Conservation (phyloP, 2,888 invertebrate genomes). For the Agriopis aurantiaria region DNA sequence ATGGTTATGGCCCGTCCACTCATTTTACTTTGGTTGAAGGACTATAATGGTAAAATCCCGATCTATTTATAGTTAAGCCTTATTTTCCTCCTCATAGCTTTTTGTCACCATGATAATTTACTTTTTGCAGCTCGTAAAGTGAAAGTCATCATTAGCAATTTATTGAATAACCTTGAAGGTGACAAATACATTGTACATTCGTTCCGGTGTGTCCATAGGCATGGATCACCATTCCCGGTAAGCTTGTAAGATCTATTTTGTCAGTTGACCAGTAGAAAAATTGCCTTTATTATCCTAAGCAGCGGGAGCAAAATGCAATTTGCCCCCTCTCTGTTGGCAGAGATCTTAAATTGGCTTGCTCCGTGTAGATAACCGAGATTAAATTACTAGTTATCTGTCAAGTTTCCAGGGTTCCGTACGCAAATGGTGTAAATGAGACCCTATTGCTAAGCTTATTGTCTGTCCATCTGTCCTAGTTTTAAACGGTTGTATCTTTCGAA, state of each 20-base stretch:
- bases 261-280: background rate
- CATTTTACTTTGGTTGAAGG: too few relatives aligned
- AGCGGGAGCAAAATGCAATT: background rate
- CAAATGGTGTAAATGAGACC: too few relatives aligned
- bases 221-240: background rate
- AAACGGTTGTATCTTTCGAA: too few relatives aligned
- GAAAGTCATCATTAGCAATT: constrained; percentile 62
- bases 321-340: background rate
- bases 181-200: constrained; percentile 43
- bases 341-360: too few relatives aligned
- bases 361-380: too few relatives aligned
- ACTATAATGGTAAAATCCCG: background rate
- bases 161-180: constrained; percentile 51
- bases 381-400: too few relatives aligned
- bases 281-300: background rate
- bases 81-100: constrained; percentile 16
- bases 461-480: too few relatives aligned
- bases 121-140: constrained; percentile 54
- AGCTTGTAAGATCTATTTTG: background rate
- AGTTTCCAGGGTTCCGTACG: too few relatives aligned
- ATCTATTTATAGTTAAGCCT: background rate
- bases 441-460: too few relatives aligned
- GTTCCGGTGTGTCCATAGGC: constrained; percentile 33
- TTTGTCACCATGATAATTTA: constrained; percentile 32
- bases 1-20: too few relatives aligned